These are phyloP conservation scores for Sebastes flavidus DNA, from an alignment of 2,797 vertebrate genomes.

Conservation along the genomic window DNA sequence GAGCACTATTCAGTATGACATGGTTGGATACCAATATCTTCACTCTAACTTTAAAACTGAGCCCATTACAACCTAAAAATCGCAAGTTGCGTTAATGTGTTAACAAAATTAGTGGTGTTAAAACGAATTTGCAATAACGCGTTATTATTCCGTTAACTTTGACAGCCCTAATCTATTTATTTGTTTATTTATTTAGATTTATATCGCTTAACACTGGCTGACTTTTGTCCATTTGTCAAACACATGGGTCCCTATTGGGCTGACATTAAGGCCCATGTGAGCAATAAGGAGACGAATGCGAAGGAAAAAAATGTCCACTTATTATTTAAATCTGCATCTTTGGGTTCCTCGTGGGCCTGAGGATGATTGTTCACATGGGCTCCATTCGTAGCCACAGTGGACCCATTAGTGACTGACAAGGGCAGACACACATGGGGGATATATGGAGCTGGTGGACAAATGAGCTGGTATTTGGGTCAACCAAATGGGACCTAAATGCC, in stretches of 20 bases:
- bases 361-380: conserved; percentile 5
- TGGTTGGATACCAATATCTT: too few species aligned
- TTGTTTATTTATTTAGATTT: too few species aligned
- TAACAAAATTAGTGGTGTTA: too few species aligned
- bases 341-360: background rate
- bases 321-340: conserved; percentile 9
- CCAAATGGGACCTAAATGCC: conserved; percentile 38
- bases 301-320: background rate
- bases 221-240: background rate
- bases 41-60: too few species aligned
- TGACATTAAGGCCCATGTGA: background rate
- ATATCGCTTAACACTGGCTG: background rate
- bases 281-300: background rate
- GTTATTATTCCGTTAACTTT: too few species aligned
- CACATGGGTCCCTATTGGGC: background rate
- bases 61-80: too few species aligned
- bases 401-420: conserved; percentile 11
- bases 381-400: background rate
- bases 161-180: too few species aligned
- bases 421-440: conserved; percentile 15
- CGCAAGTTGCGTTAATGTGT: too few species aligned
- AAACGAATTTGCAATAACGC: rapidly evolving
- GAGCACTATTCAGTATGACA: too few species aligned
- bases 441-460: conserved; percentile 37
- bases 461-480: conserved; percentile 40